Percentiles rank a stretch among this genome's conserved stretches.
Evolutionary conservation across 1,140 invertebrate genomes (phyloP).

Genomic region (Leptonema lineaticorne): DNA sequence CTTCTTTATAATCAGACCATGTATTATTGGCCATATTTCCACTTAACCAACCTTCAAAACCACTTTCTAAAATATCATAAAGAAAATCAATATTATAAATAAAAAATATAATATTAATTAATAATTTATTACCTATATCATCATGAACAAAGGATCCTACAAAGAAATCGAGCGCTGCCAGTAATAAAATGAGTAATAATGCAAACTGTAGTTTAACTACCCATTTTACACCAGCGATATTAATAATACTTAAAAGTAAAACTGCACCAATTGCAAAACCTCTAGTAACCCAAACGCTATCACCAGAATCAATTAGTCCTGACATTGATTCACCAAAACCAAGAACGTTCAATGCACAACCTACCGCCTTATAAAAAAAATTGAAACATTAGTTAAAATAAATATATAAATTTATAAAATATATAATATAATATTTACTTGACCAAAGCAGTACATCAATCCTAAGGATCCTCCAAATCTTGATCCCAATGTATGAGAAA

Average conservation of each 20-base stretch:
- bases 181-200: slow-evolving; percentile 76
- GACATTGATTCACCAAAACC: slow-evolving; percentile 96
- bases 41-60: slow-evolving; percentile 83
- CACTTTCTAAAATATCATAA: slow-evolving; percentile 63
- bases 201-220: slow-evolving; percentile 89
- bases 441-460: slow-evolving; percentile 93
- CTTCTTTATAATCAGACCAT: slow-evolving; percentile 74
- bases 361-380: slow-evolving; percentile 78
- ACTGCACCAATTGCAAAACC: slow-evolving; percentile 81
- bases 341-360: slow-evolving; percentile 90
- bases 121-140: slow-evolving; percentile 56
- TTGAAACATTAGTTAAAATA: slow-evolving; percentile 4
- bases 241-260: slow-evolving; percentile 80
- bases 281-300: slow-evolving; percentile 73
- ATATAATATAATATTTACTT: slow-evolving; percentile 59
- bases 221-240: slow-evolving; percentile 91
- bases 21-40: slow-evolving; percentile 82
- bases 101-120: neutral
- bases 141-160: slow-evolving; percentile 81
- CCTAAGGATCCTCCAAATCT: slow-evolving; percentile 89
- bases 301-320: slow-evolving; percentile 71
- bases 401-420: neutral
- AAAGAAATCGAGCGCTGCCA: slow-evolving; percentile 86
- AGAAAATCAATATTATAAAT: too few relatives aligned
- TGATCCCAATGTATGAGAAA: slow-evolving; percentile 91